Percentiles rank a stretch among this genome's conserved stretches.
phyloP scores from a whole-genome alignment of 2,888 invertebrate species.

The Sesamia inferens region DNA sequence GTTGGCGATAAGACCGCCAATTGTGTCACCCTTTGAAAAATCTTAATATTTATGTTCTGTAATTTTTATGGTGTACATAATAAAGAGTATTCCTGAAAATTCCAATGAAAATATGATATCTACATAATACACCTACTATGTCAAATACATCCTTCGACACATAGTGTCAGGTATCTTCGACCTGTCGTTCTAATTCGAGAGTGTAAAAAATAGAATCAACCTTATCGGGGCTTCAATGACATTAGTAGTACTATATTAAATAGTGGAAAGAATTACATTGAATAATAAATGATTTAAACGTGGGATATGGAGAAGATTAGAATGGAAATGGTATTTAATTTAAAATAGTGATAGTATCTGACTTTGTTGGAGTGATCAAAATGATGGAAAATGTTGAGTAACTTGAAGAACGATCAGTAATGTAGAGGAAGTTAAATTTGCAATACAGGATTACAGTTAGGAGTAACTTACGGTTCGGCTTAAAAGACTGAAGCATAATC shows the following conservation, averaged over 20 bases:
- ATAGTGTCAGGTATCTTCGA: slow-evolving; percentile 15
- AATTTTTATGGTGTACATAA: too few species aligned
- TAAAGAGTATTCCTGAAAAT: too few species aligned
- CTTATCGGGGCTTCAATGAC: slow-evolving; percentile 16
- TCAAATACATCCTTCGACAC: neutral
- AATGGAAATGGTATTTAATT: neutral
- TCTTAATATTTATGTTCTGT: too few species aligned
- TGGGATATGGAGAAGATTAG: neutral
- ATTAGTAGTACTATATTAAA: neutral
- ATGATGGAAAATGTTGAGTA: neutral
- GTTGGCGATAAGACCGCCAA: too few species aligned
- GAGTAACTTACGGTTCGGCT: neutral
- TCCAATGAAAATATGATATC: too few species aligned
- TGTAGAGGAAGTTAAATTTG: neutral
- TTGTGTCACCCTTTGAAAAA: too few species aligned
- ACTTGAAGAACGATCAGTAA: neutral
- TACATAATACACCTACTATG: neutral
- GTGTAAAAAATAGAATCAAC: slow-evolving; percentile 24
- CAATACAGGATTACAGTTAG: neutral
- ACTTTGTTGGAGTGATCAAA: neutral
- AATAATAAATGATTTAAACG: neutral
- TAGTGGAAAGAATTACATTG: slow-evolving; percentile 8
- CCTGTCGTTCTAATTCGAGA: slow-evolving; percentile 34
- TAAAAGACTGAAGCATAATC: neutral
- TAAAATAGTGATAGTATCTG: too few species aligned